Conservation (phyloP, 2,888 invertebrate species). For the Lochmaea capreae region DNA sequence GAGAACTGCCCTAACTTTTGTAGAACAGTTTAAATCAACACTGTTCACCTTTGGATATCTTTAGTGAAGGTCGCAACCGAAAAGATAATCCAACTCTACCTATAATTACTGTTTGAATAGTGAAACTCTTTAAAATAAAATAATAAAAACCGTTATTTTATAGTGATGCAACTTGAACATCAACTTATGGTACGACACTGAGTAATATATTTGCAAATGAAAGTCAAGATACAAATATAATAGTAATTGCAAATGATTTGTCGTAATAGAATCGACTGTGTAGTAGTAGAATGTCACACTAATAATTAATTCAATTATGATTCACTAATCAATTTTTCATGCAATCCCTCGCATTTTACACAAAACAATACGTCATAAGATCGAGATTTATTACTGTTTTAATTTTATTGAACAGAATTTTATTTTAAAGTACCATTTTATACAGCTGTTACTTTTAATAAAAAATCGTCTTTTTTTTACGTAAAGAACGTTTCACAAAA, state of each 20-base stretch:
- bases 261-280: conserved; percentile 33
- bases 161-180: background rate
- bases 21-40: too few relatives aligned
- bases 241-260: conserved; percentile 43
- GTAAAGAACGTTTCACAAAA: background rate
- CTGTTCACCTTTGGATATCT: too few relatives aligned
- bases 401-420: background rate
- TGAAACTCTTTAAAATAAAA: background rate
- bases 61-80: too few relatives aligned
- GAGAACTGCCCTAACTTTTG: too few relatives aligned
- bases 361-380: conserved; percentile 15
- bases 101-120: background rate
- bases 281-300: conserved; percentile 27
- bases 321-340: conserved; percentile 22
- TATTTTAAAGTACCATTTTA: background rate
- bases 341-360: conserved; percentile 19
- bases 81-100: background rate
- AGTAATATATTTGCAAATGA: conserved; percentile 29
- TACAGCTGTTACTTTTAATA: background rate
- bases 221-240: conserved; percentile 33
- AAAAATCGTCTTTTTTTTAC: background rate
- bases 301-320: conserved; percentile 23
- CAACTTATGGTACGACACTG: background rate
- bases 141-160: background rate
- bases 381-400: conserved; percentile 9